These are phyloP conservation scores for Conus canariensis DNA, from an alignment of 2,888 invertebrate genomes.

Conservation along the genomic window DNA sequence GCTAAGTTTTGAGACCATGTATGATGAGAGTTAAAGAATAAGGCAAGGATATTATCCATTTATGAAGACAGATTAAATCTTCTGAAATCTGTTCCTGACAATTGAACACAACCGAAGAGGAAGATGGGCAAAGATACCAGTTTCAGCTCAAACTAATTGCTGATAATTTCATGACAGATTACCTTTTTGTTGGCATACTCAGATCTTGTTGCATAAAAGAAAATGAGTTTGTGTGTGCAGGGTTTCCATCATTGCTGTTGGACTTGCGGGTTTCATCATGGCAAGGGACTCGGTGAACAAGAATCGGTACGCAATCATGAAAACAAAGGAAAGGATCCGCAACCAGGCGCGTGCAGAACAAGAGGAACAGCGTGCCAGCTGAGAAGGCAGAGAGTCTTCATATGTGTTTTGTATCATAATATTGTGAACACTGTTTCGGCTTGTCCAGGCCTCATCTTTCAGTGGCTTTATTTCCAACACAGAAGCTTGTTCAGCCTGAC, in stretches of 20 bases:
- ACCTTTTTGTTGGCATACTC: background rate
- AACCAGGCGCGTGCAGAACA: slow-evolving; percentile 47
- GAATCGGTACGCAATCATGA: slow-evolving; percentile 52
- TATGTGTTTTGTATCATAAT: background rate
- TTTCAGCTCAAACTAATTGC: no score
- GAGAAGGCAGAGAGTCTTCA: background rate
- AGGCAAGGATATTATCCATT: no score
- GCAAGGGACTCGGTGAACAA: slow-evolving; percentile 48
- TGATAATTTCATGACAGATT: no score
- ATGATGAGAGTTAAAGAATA: no score
- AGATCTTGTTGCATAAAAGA: background rate
- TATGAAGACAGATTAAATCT: no score
- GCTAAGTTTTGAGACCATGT: no score
- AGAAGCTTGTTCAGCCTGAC: no score
- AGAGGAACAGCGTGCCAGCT: slow-evolving; percentile 26
- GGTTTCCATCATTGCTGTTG: slow-evolving; percentile 47
- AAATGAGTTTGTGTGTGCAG: slow-evolving; percentile 36
- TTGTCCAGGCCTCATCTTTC: background rate
- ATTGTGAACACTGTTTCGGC: background rate
- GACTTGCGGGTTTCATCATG: slow-evolving; percentile 44
- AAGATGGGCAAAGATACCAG: no score
- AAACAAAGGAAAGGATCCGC: slow-evolving; percentile 47
- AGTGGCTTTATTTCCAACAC: background rate
- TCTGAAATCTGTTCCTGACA: no score
- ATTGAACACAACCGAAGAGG: no score